Evolutionary conservation across 2,888 invertebrate genomes (phyloP).

Genomic region (Drosophila affinis): DNA sequence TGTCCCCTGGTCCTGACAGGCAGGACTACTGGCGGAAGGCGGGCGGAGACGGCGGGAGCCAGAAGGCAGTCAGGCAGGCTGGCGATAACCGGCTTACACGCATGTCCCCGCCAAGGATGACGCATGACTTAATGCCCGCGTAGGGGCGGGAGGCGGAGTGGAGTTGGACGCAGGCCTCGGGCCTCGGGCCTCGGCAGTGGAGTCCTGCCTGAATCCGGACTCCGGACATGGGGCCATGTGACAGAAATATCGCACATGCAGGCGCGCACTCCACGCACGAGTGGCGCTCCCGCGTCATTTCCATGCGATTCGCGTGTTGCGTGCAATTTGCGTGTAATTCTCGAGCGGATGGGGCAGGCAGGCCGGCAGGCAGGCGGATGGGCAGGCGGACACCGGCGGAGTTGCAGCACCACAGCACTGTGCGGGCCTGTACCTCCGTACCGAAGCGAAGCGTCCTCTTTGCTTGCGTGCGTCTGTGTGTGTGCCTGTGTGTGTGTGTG

Average conservation of each 20-base stretch:
- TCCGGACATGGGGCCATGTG: slow-evolving; percentile 52
- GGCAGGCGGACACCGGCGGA: slow-evolving; percentile 81
- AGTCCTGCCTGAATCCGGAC: slow-evolving; percentile 1
- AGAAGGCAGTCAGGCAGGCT: slow-evolving; percentile 29
- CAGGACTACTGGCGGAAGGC: neutral
- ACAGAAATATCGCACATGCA: slow-evolving; percentile 64
- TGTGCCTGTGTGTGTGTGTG: slow-evolving; percentile 34
- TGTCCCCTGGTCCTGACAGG: slow-evolving; percentile 26
- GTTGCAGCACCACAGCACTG: slow-evolving; percentile 44
- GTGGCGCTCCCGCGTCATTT: slow-evolving; percentile 69
- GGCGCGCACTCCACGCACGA: slow-evolving; percentile 55
- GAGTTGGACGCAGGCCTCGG: slow-evolving; percentile 3
- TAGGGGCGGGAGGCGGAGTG: slow-evolving; percentile 1
- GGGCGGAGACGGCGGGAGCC: neutral
- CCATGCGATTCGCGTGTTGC: slow-evolving; percentile 74
- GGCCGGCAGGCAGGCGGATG: slow-evolving; percentile 73
- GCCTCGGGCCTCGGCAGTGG: neutral
- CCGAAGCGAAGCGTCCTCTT: slow-evolving; percentile 23
- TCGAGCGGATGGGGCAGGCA: slow-evolving; percentile 73
- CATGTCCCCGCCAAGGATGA: slow-evolving; percentile 70
- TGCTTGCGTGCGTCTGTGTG: neutral
- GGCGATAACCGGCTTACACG: slow-evolving; percentile 60
- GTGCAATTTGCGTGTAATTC: slow-evolving; percentile 79
- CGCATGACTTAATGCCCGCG: slow-evolving; percentile 59
- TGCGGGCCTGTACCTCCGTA: slow-evolving; percentile 1